phyloP scores from a whole-genome alignment of 2,113 vertebrate species.

The Sclerurus mexicanus region DNA sequence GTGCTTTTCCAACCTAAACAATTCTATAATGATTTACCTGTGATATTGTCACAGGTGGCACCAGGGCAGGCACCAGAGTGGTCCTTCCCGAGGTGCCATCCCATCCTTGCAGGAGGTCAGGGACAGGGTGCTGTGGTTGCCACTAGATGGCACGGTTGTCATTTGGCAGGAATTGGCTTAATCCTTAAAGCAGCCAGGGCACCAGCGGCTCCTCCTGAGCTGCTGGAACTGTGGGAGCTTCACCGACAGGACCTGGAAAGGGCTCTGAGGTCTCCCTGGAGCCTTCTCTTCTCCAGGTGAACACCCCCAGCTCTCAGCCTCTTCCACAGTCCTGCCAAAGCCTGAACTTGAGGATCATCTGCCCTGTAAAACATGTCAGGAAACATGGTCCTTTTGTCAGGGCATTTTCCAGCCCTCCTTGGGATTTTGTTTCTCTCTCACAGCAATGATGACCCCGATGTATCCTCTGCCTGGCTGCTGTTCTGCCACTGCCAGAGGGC shows the following conservation, averaged over 20 bases:
- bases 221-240: background rate
- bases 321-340: background rate
- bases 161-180: background rate
- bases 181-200: background rate
- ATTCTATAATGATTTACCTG: background rate
- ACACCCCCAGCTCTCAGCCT: background rate
- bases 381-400: background rate
- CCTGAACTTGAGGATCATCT: background rate
- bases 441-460: conserved; percentile 68
- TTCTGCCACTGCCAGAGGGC: conserved; percentile 84
- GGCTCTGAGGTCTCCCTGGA: background rate
- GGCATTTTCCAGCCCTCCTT: background rate
- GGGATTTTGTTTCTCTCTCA: background rate
- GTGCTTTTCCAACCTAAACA: background rate
- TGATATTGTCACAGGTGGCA: background rate
- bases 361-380: background rate
- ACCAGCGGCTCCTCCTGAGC: background rate
- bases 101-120: fast-evolving
- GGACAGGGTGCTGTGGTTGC: background rate
- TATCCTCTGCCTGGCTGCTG: conserved; percentile 74
- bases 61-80: background rate
- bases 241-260: fast-evolving
- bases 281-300: background rate
- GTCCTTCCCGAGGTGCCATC: background rate
- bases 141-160: conserved; percentile 50